Base-by-base conservation (phyloP, 2,113 vertebrate species). In the Pelusios castaneus region DNA sequence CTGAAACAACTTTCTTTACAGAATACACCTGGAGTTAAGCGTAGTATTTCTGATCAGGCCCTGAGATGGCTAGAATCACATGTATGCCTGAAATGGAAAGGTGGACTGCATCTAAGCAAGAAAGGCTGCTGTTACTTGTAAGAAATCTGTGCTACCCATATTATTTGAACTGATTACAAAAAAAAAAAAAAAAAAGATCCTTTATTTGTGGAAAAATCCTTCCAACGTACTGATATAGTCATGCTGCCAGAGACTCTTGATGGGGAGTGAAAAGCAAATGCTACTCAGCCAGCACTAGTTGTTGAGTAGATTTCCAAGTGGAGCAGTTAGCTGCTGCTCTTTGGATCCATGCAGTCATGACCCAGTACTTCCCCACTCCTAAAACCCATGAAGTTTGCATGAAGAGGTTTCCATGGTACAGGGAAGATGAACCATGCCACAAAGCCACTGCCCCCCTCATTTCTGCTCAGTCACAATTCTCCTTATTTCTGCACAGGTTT, bases 271-370 rank as follows among this genome's bases (percentile, higher is more conserved):
- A 52, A 89, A 41, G 24, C 12, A 8, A 2, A 45, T 5, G 29
- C 6, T 1, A 0, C 38, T 56, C 60, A 55, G 25, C 29, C 55
- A 0, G 0, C 6, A 24, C 41, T 75, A 73, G 25, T 12, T 29
- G 41, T 8, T 52, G 60, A 79, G 43, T 1, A 43, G 3, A 22
- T 70, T 70, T 86, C 45, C 11, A 52, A 52, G 10, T 77, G 80
- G 79, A 24, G 41, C 89, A 63, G 45, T 76, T 34, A 0, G 0
- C 43, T 7, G 27, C 55, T 79, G 67, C 38, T 12, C 22, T 54
- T 52, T 43, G 34, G 63, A 43, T 38, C 56, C 79, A 73, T 43
- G 38, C 41, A 43, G 22, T 22, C n/a, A 38, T 41, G 38, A 73
- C 22, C 24, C 22, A 25, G 73, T 76, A 45, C 73, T 76, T 41